These are phyloP conservation scores for Potamilus streckersoni DNA, from an alignment of 1,140 invertebrate species.

Conservation along the genomic window DNA sequence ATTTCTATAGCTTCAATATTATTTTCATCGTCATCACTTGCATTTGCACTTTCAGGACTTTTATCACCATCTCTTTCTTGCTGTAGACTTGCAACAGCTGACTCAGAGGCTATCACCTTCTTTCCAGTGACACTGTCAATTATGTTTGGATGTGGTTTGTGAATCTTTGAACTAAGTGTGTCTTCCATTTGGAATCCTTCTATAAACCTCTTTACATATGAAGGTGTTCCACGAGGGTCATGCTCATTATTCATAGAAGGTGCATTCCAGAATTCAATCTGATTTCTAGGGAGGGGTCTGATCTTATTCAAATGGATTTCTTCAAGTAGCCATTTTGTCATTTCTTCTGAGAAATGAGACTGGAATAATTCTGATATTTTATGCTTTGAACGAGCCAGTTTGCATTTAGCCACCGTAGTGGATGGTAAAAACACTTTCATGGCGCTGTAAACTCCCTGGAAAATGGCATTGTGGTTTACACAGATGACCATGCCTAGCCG, in stretches of 20 bases:
- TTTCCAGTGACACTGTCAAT: slow-evolving; percentile 29
- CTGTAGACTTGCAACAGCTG: no score
- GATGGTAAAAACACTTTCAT: slow-evolving; percentile 60
- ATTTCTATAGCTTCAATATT: no score
- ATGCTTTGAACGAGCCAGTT: slow-evolving; percentile 47
- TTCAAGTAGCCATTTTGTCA: slow-evolving; percentile 56
- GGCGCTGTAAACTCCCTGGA: slow-evolving; percentile 64
- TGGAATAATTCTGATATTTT: slow-evolving; percentile 54
- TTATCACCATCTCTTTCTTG: no score
- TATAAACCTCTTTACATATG: slow-evolving; percentile 56
- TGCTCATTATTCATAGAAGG: slow-evolving; percentile 35
- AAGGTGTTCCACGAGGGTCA: slow-evolving; percentile 60
- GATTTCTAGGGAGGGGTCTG: slow-evolving; percentile 47
- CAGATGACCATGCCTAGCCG: slow-evolving; percentile 61
- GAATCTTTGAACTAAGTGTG: slow-evolving; percentile 16
- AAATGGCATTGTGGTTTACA: slow-evolving; percentile 61
- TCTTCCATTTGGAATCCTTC: slow-evolving; percentile 26
- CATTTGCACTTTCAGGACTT: no score
- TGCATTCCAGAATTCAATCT: slow-evolving; percentile 61
- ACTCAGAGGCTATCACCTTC: no score
- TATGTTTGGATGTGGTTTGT: slow-evolving; percentile 63
- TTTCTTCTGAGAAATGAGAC: slow-evolving; percentile 54
- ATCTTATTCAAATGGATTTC: slow-evolving; percentile 62
- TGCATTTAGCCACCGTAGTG: slow-evolving; percentile 57
- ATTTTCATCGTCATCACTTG: no score